A percentile compares a stretch with the other conserved stretches of the same genome.
Conservation (phyloP, 1,140 invertebrate species). For the Palaemon carinicauda region DNA sequence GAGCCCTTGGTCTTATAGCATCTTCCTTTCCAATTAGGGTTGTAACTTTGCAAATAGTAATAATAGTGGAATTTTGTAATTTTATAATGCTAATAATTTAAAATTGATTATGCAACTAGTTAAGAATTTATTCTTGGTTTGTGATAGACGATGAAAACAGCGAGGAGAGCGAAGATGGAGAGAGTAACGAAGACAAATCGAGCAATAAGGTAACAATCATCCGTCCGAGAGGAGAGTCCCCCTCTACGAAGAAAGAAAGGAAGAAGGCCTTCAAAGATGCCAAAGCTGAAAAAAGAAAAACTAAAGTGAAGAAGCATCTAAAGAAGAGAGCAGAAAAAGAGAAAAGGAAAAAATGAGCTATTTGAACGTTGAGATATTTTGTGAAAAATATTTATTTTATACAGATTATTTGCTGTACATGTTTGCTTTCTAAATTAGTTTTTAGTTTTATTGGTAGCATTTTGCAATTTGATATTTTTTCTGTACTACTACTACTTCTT, state of each 20-base stretch:
- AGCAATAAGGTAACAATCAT: slow-evolving; percentile 71
- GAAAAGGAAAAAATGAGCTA: slow-evolving; percentile 29
- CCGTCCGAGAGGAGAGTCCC: slow-evolving; percentile 86
- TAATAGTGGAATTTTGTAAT: neutral
- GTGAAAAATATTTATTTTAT: neutral
- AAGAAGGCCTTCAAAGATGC: slow-evolving; percentile 87
- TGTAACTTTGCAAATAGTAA: no score
- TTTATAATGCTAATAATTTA: neutral
- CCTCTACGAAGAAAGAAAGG: slow-evolving; percentile 83
- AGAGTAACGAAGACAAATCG: slow-evolving; percentile 65
- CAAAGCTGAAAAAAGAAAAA: slow-evolving; percentile 89
- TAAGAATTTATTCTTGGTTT: neutral
- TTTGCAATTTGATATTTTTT: no score
- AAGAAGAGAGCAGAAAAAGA: slow-evolving; percentile 88
- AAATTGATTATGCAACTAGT: neutral
- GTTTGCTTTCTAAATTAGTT: no score
- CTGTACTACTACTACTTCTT: no score
- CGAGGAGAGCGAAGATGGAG: slow-evolving; percentile 68
- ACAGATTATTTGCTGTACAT: no score
- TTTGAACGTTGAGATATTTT: neutral
- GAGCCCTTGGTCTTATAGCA: no score
- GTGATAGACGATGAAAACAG: slow-evolving; percentile 65
- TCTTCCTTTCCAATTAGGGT: no score
- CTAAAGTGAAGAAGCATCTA: slow-evolving; percentile 93
- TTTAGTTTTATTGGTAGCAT: no score